phyloP scores from a whole-genome alignment of 2,113 vertebrate species.

The Cygnus buccinator region DNA sequence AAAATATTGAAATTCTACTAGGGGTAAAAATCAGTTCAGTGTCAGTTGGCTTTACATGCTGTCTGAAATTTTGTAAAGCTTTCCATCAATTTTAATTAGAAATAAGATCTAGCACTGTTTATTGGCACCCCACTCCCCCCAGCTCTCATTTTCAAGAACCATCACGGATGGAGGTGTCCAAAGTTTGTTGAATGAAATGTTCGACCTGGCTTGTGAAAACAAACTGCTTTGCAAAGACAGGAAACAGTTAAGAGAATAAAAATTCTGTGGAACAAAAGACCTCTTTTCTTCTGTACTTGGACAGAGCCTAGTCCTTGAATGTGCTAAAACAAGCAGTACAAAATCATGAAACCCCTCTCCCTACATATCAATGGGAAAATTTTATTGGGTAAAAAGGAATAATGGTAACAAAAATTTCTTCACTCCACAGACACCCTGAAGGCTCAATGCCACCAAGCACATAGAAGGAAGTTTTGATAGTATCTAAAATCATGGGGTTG shows the following conservation, averaged over 20 bases:
- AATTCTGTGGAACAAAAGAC: background rate
- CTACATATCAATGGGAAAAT: background rate
- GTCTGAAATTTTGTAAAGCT: background rate
- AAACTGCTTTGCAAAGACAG: background rate
- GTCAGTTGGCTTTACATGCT: background rate
- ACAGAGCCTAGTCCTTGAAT: background rate
- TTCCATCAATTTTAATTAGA: background rate
- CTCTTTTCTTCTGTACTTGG: background rate
- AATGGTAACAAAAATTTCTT: background rate
- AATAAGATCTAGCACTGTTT: background rate
- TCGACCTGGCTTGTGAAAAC: background rate
- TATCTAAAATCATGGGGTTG: background rate
- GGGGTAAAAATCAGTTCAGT: background rate
- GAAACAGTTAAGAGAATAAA: background rate
- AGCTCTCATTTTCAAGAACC: background rate
- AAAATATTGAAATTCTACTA: background rate
- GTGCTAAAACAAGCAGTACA: background rate
- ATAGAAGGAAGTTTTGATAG: background rate
- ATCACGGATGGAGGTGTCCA: background rate
- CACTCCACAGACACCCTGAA: background rate
- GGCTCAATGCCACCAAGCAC: background rate
- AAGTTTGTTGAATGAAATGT: background rate
- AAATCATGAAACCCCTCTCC: background rate
- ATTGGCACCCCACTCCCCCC: background rate
- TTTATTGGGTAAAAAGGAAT: background rate